phyloP scores from a whole-genome alignment of 1,140 invertebrate genomes.

The Zophobas morio region DNA sequence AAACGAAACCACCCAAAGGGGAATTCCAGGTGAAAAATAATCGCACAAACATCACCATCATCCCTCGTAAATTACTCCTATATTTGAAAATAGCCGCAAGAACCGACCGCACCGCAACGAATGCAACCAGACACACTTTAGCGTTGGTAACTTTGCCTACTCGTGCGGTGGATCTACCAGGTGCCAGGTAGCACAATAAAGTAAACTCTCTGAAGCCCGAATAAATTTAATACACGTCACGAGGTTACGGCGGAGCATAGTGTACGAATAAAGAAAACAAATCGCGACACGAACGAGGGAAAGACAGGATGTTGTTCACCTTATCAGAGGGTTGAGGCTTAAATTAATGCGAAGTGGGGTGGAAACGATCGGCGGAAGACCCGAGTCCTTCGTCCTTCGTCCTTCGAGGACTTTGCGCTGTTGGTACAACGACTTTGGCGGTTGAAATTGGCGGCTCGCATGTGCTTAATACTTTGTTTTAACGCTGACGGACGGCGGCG shows the following conservation, averaged over 20 bases:
- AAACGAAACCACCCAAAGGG: neutral
- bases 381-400: neutral
- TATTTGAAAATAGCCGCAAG: neutral
- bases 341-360: conserved; percentile 5
- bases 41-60: neutral
- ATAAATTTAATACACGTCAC: conserved; percentile 23
- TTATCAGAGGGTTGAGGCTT: neutral
- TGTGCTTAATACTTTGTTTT: neutral
- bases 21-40: neutral
- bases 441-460: neutral
- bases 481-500: neutral
- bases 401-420: too few species aligned
- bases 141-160: conserved; percentile 14
- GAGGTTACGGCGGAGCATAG: neutral
- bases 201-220: conserved; percentile 17
- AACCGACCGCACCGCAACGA: neutral
- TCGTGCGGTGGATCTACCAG: conserved; percentile 35
- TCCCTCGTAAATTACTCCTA: too few species aligned
- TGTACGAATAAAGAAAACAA: conserved; percentile 2
- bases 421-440: neutral
- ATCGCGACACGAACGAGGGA: conserved; percentile 4
- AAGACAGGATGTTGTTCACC: conserved; percentile 8
- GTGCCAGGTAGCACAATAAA: conserved; percentile 39
- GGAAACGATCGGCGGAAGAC: neutral
- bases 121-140: conserved; percentile 34